A percentile compares a stretch with the other conserved stretches of the same genome.
Evolutionary conservation across 1,140 invertebrate species (phyloP).

Genomic region (Kradibia gibbosae): DNA sequence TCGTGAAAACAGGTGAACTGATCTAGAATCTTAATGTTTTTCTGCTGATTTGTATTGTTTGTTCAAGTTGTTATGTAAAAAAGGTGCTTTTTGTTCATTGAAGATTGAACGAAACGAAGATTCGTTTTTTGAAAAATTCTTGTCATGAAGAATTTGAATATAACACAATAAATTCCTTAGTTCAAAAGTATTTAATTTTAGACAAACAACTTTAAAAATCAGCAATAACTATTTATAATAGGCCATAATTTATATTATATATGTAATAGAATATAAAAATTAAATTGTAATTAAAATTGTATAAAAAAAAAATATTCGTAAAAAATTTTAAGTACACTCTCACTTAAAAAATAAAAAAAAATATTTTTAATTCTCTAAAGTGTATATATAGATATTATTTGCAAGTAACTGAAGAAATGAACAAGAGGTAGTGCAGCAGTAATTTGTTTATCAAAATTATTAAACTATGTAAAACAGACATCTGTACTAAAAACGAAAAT

Average conservation of each 20-base stretch:
- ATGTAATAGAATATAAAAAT: neutral
- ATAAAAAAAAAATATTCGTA: neutral
- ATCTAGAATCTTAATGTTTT: neutral
- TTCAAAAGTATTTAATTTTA: neutral
- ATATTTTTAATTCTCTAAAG: conserved; percentile 9
- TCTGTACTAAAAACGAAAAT: conserved; percentile 38
- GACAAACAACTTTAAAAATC: conserved; percentile 38
- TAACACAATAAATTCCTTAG: neutral
- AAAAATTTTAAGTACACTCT: conserved; percentile 32
- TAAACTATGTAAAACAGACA: conserved; percentile 27
- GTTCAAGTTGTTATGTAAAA: conserved; percentile 35
- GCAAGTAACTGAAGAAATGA: conserved; percentile 17
- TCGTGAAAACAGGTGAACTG: neutral
- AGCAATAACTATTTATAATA: conserved; percentile 9
- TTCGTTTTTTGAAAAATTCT: neutral
- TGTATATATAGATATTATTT: conserved; percentile 7
- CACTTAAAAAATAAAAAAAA: neutral
- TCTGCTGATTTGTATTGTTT: conserved; percentile 39
- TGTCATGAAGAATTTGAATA: neutral
- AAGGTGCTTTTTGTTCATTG: conserved; percentile 38
- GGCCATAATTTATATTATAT: conserved; percentile 1
- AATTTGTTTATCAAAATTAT: conserved; percentile 31
- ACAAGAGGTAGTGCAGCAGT: conserved; percentile 62
- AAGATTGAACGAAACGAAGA: neutral
- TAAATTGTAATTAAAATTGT: conserved; percentile 38